A percentile compares a stretch with the other conserved stretches of the same genome.
Conservation (phyloP, 2,113 vertebrate genomes). For the Pomatostomus ruficeps region DNA sequence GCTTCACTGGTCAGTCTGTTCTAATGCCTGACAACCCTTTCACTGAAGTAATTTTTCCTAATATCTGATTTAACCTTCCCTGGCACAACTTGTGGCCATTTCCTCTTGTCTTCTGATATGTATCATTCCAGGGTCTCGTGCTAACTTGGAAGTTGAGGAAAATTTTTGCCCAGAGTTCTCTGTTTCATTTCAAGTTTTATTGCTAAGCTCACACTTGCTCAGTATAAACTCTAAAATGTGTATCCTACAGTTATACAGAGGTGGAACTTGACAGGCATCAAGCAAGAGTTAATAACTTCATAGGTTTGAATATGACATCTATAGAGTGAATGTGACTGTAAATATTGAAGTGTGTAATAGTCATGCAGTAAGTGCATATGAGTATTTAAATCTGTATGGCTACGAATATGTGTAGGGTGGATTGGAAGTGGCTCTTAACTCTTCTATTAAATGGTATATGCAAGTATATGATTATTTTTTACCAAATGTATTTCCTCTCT, state of each 20-base stretch:
- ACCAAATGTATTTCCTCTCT: not conserved
- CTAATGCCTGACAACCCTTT: not conserved
- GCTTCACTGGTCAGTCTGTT: not conserved
- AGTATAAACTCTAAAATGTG: not conserved
- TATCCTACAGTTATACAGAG: not conserved
- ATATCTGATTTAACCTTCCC: not conserved
- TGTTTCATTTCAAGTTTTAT: not conserved
- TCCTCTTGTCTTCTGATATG: not conserved
- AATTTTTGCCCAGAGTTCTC: not conserved
- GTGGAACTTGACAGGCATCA: not conserved
- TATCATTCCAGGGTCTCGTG: not conserved
- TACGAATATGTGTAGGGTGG: not conserved
- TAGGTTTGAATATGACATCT: not conserved
- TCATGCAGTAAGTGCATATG: not conserved
- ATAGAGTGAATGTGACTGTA: accelerated
- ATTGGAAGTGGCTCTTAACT: not conserved
- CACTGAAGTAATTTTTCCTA: not conserved
- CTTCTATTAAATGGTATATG: not conserved
- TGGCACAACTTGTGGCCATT: not conserved
- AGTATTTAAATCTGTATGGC: not conserved
- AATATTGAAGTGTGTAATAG: not conserved
- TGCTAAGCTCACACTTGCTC: not conserved
- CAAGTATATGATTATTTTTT: not conserved
- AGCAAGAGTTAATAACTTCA: not conserved
- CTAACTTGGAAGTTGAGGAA: not conserved